These are phyloP conservation scores for Arizona elegans DNA, from an alignment of 2,113 vertebrate species.

Conservation along the genomic window DNA sequence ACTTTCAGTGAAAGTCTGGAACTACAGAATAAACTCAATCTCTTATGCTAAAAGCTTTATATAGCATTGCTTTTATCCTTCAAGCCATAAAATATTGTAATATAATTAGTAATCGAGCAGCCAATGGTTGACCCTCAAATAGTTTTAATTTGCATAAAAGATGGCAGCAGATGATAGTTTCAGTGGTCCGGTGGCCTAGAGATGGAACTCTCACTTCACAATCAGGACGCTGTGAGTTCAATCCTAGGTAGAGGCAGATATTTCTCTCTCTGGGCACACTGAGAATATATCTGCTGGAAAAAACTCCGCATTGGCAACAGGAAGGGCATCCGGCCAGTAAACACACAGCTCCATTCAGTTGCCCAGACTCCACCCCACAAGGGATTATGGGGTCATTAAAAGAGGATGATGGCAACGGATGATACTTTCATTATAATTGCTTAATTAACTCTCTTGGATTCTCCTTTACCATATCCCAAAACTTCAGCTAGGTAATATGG, in stretches of 20 bases:
- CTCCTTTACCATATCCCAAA: background rate
- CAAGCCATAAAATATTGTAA: background rate
- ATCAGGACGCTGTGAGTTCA: no score
- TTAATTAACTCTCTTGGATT: background rate
- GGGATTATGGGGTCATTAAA: no score
- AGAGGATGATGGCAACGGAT: background rate
- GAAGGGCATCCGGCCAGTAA: no score
- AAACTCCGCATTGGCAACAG: no score
- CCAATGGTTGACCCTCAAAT: background rate
- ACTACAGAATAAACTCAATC: background rate
- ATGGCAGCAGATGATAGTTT: background rate
- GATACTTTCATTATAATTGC: background rate
- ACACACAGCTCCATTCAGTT: no score
- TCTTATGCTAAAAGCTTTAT: background rate
- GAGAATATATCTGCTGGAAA: no score
- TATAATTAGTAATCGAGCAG: background rate
- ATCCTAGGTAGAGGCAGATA: no score
- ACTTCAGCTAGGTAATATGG: background rate
- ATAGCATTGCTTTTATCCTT: background rate
- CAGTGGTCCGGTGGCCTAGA: no score
- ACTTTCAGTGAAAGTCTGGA: background rate
- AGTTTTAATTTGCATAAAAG: background rate
- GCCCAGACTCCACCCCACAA: no score
- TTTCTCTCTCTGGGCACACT: no score
- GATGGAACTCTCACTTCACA: no score